phyloP scores from a whole-genome alignment of 2,797 vertebrate species.

The Phalloptychus januarius region DNA sequence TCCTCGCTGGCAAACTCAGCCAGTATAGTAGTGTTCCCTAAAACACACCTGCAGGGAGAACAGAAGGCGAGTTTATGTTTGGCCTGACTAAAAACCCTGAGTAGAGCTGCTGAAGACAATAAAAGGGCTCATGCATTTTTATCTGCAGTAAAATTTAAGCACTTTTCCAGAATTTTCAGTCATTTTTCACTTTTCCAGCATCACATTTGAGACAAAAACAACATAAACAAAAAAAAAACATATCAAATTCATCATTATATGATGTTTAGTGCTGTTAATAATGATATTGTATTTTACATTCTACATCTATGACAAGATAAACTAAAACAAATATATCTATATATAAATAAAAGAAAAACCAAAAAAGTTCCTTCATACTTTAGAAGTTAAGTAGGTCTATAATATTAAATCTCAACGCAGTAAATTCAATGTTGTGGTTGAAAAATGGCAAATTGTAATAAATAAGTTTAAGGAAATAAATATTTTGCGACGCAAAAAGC shows the following conservation, averaged over 20 bases:
- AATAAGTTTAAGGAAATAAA: not conserved
- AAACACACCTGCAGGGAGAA: conserved; percentile 92
- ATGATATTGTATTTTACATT: too few species aligned
- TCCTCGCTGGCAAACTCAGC: conserved; percentile 99
- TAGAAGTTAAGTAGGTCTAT: not conserved
- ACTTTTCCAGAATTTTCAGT: too few species aligned
- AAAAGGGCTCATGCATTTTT: not conserved
- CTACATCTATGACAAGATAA: too few species aligned
- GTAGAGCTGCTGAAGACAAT: not conserved
- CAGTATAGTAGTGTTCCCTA: conserved; percentile 99
- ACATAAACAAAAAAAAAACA: too few species aligned
- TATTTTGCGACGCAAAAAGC: not conserved
- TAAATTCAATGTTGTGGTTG: not conserved
- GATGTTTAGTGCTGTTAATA: too few species aligned
- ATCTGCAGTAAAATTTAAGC: too few species aligned
- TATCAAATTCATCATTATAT: too few species aligned
- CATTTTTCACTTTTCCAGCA: too few species aligned
- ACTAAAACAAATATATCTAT: too few species aligned
- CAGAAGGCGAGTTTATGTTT: not conserved
- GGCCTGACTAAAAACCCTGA: not conserved
- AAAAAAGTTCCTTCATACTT: too few species aligned
- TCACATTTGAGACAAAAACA: too few species aligned
- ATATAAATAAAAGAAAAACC: too few species aligned
- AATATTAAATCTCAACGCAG: not conserved
- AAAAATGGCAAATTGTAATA: not conserved